phyloP scores from a whole-genome alignment of 2,888 invertebrate species.

The Scrobipalpa atriplicella region DNA sequence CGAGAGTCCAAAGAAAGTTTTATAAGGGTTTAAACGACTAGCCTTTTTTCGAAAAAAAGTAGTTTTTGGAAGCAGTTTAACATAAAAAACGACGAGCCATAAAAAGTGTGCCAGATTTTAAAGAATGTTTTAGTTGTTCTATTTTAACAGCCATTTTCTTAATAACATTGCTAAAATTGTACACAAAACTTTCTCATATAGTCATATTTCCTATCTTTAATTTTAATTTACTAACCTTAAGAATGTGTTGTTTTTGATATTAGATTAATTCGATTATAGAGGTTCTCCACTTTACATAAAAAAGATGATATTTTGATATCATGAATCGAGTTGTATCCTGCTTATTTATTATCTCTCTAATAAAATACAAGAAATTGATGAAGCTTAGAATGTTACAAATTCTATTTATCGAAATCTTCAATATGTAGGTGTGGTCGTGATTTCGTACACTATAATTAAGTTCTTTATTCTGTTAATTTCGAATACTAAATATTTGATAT shows the following conservation, averaged over 20 bases:
- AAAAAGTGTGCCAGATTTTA: constrained; percentile 14
- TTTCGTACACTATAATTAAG: constrained; percentile 6
- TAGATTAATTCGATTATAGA: too few species aligned
- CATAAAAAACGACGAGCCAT: background rate
- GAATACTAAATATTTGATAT: background rate
- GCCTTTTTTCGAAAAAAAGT: constrained; percentile 21
- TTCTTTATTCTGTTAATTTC: background rate
- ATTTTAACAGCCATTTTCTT: background rate
- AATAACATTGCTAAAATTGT: background rate
- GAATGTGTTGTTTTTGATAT: too few species aligned
- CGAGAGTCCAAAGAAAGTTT: constrained; percentile 27
- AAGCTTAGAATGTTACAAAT: background rate
- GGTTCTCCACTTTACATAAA: too few species aligned
- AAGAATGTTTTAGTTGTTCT: background rate
- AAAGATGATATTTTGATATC: too few species aligned
- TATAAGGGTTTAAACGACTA: constrained; percentile 23
- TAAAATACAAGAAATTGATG: background rate
- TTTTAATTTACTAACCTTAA: too few species aligned
- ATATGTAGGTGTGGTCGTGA: constrained; percentile 7
- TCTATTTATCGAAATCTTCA: background rate
- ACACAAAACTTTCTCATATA: too few species aligned
- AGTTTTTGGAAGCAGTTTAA: constrained; percentile 16
- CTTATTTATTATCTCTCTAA: too few species aligned
- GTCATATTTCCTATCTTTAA: too few species aligned
- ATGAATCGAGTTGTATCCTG: too few species aligned